Evolutionary conservation across 2,797 vertebrate genomes (phyloP).

Genomic region (Todus mexicanus): DNA sequence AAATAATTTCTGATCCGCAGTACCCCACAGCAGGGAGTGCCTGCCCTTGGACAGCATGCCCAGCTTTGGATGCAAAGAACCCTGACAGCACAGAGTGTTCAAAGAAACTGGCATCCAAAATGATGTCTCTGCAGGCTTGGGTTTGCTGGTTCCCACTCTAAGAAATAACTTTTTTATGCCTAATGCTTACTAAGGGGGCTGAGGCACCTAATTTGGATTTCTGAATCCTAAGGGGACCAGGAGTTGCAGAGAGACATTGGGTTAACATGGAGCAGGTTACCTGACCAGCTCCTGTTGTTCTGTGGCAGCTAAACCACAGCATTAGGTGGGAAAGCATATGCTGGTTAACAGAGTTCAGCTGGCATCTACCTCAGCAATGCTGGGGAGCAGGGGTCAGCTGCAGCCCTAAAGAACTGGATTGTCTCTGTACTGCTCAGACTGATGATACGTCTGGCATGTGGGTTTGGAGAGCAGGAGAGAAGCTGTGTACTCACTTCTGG

Average conservation of each 20-base stretch:
- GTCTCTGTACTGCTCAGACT: not conserved
- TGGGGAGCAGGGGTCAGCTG: not conserved
- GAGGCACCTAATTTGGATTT: not conserved
- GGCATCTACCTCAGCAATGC: not conserved
- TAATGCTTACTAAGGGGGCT: not conserved
- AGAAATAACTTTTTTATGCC: not conserved
- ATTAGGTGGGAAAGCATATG: not conserved
- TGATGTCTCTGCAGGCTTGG: not conserved
- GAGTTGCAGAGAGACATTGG: not conserved
- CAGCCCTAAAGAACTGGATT: not conserved
- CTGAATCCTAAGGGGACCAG: fast-evolving
- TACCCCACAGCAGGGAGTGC: not conserved
- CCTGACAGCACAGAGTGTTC: not conserved
- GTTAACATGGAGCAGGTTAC: not conserved
- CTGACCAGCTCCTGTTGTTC: not conserved
- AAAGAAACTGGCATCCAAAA: not conserved
- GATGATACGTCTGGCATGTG: fast-evolving
- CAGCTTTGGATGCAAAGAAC: not conserved
- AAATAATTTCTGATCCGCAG: not conserved
- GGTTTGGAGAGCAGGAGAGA: not conserved
- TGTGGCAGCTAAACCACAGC: not conserved
- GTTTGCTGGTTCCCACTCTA: not conserved
- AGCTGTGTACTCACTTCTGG: fast-evolving
- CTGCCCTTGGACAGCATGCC: not conserved
- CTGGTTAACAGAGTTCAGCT: not conserved